A percentile compares a stretch with the other conserved stretches of the same genome.
phyloP scores from a whole-genome alignment of 1,140 invertebrate genomes.

The Mercenaria mercenaria region DNA sequence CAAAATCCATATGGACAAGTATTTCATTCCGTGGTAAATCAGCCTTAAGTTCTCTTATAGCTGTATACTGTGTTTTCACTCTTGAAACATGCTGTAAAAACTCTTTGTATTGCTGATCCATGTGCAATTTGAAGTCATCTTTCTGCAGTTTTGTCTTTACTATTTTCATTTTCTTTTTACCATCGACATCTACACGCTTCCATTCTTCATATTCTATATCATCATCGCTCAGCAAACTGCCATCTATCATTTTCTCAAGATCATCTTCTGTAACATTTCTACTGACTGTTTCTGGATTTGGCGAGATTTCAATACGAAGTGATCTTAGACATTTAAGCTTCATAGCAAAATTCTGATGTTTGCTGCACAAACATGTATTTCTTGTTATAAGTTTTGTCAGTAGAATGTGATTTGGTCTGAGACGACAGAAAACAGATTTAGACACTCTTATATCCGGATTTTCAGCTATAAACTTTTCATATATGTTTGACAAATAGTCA shows the following conservation, averaged over 20 bases:
- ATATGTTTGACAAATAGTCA: not conserved
- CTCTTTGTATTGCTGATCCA: not conserved
- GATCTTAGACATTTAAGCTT: not conserved
- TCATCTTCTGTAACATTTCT: not conserved
- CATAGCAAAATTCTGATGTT: not conserved
- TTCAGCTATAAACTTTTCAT: not conserved
- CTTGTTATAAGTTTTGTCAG: not conserved
- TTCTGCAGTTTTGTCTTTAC: not conserved
- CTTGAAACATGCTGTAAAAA: constrained; percentile 38
- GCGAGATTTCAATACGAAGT: not conserved
- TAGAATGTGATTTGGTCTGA: not conserved
- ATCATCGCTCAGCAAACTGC: not conserved
- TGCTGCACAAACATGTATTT: not conserved
- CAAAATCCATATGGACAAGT: constrained; percentile 66
- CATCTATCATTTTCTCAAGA: not conserved
- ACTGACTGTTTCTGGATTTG: not conserved
- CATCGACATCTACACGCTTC: constrained; percentile 42
- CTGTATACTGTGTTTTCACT: constrained; percentile 43
- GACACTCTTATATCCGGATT: not conserved
- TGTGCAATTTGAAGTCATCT: constrained; percentile 19
- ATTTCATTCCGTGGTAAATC: constrained; percentile 51
- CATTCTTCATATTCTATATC: constrained; percentile 37
- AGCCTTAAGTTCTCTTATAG: constrained; percentile 33
- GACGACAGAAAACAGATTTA: not conserved
- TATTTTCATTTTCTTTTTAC: constrained; percentile 22